Conservation (phyloP, 1,140 invertebrate species). For the Monochamus saltuarius region DNA sequence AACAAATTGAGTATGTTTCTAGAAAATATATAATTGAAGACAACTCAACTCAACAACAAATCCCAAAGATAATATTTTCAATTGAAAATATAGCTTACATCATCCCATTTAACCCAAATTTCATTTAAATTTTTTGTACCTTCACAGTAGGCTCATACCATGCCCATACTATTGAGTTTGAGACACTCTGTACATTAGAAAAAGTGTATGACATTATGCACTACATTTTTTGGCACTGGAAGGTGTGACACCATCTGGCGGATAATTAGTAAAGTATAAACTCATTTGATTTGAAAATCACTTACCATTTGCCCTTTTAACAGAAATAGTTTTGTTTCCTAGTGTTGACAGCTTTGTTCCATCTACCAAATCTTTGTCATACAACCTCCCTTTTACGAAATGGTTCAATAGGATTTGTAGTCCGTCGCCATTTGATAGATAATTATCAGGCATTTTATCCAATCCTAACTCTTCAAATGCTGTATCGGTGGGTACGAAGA, state of each 20-base stretch:
- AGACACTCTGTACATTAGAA: too few relatives aligned
- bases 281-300: conserved; percentile 3
- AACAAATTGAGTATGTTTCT: background rate
- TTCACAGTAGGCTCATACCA: too few relatives aligned
- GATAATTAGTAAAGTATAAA: background rate
- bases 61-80: too few relatives aligned
- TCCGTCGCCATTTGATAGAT: conserved; percentile 57
- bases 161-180: too few relatives aligned
- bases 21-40: too few relatives aligned
- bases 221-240: too few relatives aligned
- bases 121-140: too few relatives aligned
- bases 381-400: conserved; percentile 62
- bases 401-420: conserved; percentile 62
- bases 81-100: too few relatives aligned
- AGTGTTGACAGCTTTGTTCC: conserved; percentile 56
- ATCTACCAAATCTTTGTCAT: conserved; percentile 60
- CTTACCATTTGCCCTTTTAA: conserved; percentile 55
- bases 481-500: conserved; percentile 62
- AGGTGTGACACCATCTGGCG: too few relatives aligned
- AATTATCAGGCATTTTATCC: conserved; percentile 59
- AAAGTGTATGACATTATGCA: too few relatives aligned
- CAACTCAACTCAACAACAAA: too few relatives aligned
- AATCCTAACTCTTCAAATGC: conserved; percentile 60
- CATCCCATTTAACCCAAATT: too few relatives aligned
- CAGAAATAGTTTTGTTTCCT: conserved; percentile 57